Evolutionary conservation across 1,140 invertebrate species (phyloP).

Genomic region (Drosophila sp.): DNA sequence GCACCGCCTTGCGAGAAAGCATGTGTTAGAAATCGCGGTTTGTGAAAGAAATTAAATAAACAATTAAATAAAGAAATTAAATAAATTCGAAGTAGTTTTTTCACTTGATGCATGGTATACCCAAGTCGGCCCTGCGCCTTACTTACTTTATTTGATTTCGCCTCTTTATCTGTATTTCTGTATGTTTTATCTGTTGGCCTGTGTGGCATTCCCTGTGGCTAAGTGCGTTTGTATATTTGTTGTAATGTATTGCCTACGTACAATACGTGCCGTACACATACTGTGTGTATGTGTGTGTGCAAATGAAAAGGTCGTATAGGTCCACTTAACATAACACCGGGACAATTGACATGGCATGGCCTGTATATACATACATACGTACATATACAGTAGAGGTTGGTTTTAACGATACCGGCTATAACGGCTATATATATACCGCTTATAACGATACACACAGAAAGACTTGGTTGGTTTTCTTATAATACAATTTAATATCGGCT

Average conservation of each 20-base stretch:
- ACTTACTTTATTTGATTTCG: background rate
- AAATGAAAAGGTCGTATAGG: constrained; percentile 8
- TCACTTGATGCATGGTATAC: too few relatives aligned
- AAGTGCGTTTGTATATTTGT: constrained; percentile 13
- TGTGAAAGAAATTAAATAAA: too few relatives aligned
- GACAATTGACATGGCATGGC: constrained; percentile 7
- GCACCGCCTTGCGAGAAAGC: too few relatives aligned
- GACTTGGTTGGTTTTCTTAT: too few relatives aligned
- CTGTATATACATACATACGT: background rate
- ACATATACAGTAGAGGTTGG: background rate
- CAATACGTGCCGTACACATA: constrained; percentile 7
- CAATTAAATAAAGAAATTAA: too few relatives aligned
- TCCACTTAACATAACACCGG: constrained; percentile 11
- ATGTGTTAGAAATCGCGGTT: too few relatives aligned
- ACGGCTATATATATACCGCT: too few relatives aligned
- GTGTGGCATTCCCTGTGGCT: constrained; percentile 3
- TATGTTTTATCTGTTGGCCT: background rate
- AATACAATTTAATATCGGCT: too few relatives aligned
- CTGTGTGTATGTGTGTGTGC: constrained; percentile 2
- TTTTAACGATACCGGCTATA: too few relatives aligned
- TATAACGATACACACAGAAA: too few relatives aligned
- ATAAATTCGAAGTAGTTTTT: too few relatives aligned
- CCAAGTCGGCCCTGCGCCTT: too few relatives aligned
- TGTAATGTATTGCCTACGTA: constrained; percentile 8
- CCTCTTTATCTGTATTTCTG: background rate